A percentile compares a stretch with the other conserved stretches of the same genome.
Evolutionary conservation across 2,888 invertebrate genomes (phyloP).

Genomic region (Spodoptera picta): DNA sequence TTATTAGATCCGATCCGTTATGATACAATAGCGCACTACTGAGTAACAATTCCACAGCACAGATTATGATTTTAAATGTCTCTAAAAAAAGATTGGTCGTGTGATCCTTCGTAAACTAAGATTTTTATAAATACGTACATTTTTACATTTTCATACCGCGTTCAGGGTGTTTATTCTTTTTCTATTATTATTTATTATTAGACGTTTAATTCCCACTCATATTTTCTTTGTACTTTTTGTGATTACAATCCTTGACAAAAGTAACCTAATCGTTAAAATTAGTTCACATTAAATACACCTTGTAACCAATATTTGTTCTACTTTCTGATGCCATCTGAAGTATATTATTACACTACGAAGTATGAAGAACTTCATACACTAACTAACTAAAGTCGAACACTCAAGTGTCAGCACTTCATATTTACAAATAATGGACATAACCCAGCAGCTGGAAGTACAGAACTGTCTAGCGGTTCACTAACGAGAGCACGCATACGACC

Average conservation of each 20-base stretch:
- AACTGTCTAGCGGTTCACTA: slow-evolving; percentile 55
- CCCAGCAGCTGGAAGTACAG: slow-evolving; percentile 58
- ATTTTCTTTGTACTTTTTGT: slow-evolving; percentile 83
- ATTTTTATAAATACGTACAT: slow-evolving; percentile 75
- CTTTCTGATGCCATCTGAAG: slow-evolving; percentile 76
- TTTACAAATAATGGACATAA: slow-evolving; percentile 74
- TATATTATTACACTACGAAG: slow-evolving; percentile 73
- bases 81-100: slow-evolving; percentile 73
- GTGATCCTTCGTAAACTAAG: slow-evolving; percentile 67
- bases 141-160: slow-evolving; percentile 72
- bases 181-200: slow-evolving; percentile 66
- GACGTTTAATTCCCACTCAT: slow-evolving; percentile 71
- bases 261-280: slow-evolving; percentile 78
- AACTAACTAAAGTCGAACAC: slow-evolving; percentile 69
- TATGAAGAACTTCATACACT: slow-evolving; percentile 77
- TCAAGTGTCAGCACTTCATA: slow-evolving; percentile 65
- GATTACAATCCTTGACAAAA: slow-evolving; percentile 76
- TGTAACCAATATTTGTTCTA: slow-evolving; percentile 79
- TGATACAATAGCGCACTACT: slow-evolving; percentile 65
- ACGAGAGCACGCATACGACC: slow-evolving; percentile 44
- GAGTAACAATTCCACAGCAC: slow-evolving; percentile 80
- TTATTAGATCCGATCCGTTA: slow-evolving; percentile 43
- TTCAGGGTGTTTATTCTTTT: slow-evolving; percentile 64
- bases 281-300: slow-evolving; percentile 76
- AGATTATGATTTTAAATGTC: slow-evolving; percentile 60